Evolutionary conservation across 1,140 invertebrate species (phyloP).

Genomic region (Nephila pilipes): DNA sequence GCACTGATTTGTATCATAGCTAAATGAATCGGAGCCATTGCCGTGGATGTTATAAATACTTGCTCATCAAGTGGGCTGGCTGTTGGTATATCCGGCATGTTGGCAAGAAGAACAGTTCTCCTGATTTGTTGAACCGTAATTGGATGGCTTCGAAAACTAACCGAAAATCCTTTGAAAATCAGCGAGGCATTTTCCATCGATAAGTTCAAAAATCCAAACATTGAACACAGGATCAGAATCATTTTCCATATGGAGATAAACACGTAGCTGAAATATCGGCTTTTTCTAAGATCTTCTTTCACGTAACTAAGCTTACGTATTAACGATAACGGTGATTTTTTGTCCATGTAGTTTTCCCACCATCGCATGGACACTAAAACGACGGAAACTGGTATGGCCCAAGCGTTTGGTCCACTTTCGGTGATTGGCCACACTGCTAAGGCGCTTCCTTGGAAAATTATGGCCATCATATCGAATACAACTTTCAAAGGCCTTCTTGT

Average conservation of each 20-base stretch:
- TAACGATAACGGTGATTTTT: constrained; percentile 83
- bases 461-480: constrained; percentile 79
- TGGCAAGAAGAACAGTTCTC: background rate
- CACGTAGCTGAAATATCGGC: constrained; percentile 86
- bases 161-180: constrained; percentile 88
- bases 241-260: constrained; percentile 81
- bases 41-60: constrained; percentile 75
- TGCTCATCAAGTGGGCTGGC: constrained; percentile 76
- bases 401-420: constrained; percentile 76
- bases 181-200: constrained; percentile 89
- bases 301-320: constrained; percentile 89
- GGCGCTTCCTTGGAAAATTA: constrained; percentile 87
- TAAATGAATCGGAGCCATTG: constrained; percentile 86
- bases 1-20: constrained; percentile 90
- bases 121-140: constrained; percentile 57
- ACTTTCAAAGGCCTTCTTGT: constrained; percentile 74
- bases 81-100: constrained; percentile 77
- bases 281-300: constrained; percentile 88
- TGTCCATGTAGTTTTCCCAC: constrained; percentile 83
- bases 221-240: constrained; percentile 81
- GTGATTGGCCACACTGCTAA: constrained; percentile 92
- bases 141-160: constrained; percentile 86
- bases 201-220: constrained; percentile 86
- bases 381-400: constrained; percentile 82
- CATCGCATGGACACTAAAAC: constrained; percentile 82